Percentiles rank a stretch among this genome's conserved stretches.
These are phyloP conservation scores for Chaetogeoica ovagalla DNA, from an alignment of 2,888 invertebrate genomes.

Conservation along the genomic window DNA sequence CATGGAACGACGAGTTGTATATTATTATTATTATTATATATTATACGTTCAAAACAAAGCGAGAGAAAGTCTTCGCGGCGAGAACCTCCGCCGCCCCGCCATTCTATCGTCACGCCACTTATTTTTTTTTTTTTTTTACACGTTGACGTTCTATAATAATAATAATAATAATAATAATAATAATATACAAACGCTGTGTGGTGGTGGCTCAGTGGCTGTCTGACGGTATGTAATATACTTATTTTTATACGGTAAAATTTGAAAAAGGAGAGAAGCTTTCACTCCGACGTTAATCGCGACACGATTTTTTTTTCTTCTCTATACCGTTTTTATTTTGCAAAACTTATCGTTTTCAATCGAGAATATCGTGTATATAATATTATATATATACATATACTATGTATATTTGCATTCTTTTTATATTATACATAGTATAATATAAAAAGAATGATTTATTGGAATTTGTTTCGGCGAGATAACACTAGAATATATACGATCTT, in stretches of 20 bases:
- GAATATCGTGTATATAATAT: not conserved
- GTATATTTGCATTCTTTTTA: too few species aligned
- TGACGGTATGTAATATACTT: not conserved
- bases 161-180: too few species aligned
- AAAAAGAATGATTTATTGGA: too few species aligned
- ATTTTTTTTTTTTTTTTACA: slow-evolving; percentile 6
- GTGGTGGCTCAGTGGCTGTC: too few species aligned
- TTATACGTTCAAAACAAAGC: slow-evolving; percentile 13
- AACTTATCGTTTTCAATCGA: not conserved
- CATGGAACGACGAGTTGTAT: not conserved
- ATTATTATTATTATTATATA: not conserved
- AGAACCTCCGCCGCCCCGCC: slow-evolving; percentile 7
- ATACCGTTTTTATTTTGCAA: not conserved
- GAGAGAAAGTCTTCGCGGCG: slow-evolving; percentile 35
- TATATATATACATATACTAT: too few species aligned
- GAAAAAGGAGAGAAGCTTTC: slow-evolving; percentile 38
- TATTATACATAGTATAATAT: too few species aligned
- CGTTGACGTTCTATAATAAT: slow-evolving; percentile 3
- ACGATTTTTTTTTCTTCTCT: not conserved
- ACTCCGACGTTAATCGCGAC: slow-evolving; percentile 12
- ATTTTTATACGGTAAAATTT: slow-evolving; percentile 1
- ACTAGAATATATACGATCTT: too few species aligned
- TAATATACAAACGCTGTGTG: not conserved
- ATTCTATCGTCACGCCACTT: slow-evolving; percentile 7
- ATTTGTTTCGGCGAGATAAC: too few species aligned